Evolutionary conservation across 2,888 invertebrate genomes (phyloP), one percentile per base, ranked within the genome.

Genomic region (Heliconius charithonia): DNA sequence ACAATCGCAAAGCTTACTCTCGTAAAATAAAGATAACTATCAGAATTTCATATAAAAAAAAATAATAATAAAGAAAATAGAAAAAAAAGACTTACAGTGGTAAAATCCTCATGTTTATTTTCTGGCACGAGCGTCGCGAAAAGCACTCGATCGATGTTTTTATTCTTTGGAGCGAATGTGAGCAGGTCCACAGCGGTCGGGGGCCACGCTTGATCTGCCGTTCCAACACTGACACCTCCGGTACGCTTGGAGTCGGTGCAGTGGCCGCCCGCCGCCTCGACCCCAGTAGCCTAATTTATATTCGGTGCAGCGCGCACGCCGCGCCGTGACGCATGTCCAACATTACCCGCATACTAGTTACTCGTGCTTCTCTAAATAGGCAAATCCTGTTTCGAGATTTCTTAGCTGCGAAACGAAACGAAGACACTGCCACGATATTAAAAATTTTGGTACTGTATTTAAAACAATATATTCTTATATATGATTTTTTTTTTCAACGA

Each of bases 141-240:
- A 87, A 86, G 86, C 85, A 87, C 88, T 89, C 87, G 85, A 83
- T 87, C 85, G 86, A 85, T 91, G 90, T 92, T 91, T 92, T 91
- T 22, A 16, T 7, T 19, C 90, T 88, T 85, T 86, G 87, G 84
- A 85, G 87, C 87, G 87, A 87, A 85, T 88, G 84, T 85, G 88
- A 88, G 89, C 89, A 92, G 93, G 94, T 94, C 91, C 89, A 88
- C 89, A 87, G 86, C 89, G 89, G 85, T 86, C 92, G 90, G 92
- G 87, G 91, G 91, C 91, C 91, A 90, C 92, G 90, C 87, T 89
- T 90, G 90, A 88, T 93, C 90, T 94, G 93, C 83, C 85, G 88
- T 86, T 85, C 86, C 86, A 85, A 85, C 86, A 83, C 86, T 85
- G 84, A 83, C 86, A 88, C 87, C 88, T 86, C 83, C 86, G 86